These are phyloP conservation scores for Penaeus indicus DNA, from an alignment of 1,140 invertebrate species.

Conservation along the genomic window DNA sequence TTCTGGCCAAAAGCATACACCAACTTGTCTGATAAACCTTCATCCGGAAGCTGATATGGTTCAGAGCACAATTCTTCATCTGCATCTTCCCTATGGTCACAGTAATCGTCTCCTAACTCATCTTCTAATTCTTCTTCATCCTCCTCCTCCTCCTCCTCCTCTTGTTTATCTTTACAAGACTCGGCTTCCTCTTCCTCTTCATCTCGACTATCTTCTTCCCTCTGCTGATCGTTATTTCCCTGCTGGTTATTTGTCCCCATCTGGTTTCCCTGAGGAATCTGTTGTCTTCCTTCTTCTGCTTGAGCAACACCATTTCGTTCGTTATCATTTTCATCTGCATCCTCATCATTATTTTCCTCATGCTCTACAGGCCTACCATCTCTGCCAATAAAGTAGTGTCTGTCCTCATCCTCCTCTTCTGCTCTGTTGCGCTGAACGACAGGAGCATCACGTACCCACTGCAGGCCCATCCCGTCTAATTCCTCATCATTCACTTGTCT, in stretches of 20 bases:
- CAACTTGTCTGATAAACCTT: conserved; percentile 54
- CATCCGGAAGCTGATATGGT: conserved; percentile 48
- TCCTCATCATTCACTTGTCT: conserved; percentile 65
- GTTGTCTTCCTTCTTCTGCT: not conserved
- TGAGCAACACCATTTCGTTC: not conserved
- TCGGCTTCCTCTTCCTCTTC: conserved; percentile 24
- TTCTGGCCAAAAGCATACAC: conserved; percentile 51
- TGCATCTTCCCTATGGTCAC: not conserved
- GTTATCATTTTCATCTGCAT: conserved; percentile 44
- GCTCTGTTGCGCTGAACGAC: conserved; percentile 43
- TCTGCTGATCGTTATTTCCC: not conserved
- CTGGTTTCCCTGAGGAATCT: conserved; percentile 10
- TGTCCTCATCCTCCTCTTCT: conserved; percentile 55
- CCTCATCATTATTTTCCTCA: conserved; percentile 9
- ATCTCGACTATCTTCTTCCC: not conserved
- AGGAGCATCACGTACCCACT: conserved; percentile 64
- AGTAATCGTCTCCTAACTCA: conserved; percentile 18
- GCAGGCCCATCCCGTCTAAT: conserved; percentile 63
- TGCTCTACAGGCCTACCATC: conserved; percentile 55
- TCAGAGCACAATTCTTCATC: conserved; percentile 18
- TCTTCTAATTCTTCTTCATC: conserved; percentile 32
- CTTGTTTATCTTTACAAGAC: conserved; percentile 9
- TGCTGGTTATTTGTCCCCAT: conserved; percentile 6
- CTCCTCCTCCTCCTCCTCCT: conserved; percentile 26
- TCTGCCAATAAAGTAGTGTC: conserved; percentile 65